Evolutionary conservation across 35 echinoderm and acorn worm species (phyloP).

Genomic region (Lytechinus variegatus): DNA sequence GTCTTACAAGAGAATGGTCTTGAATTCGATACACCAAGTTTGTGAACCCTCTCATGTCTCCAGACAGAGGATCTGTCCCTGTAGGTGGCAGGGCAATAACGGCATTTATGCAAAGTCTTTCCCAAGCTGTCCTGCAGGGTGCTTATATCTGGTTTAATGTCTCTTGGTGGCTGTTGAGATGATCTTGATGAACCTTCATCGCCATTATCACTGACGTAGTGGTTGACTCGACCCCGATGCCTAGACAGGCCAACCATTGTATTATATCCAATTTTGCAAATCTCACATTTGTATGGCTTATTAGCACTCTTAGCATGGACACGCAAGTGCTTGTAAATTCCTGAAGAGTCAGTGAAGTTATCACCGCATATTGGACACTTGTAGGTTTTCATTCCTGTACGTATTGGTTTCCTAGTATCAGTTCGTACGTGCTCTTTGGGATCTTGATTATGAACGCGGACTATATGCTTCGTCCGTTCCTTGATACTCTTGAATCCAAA

Average conservation of each 20-base stretch:
- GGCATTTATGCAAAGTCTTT: slow-evolving; percentile 22
- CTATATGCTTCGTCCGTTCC: slow-evolving; percentile 42
- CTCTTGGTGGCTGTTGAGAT: not conserved
- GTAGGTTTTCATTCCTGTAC: not conserved
- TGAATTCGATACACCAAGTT: slow-evolving; percentile 7
- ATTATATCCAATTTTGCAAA: slow-evolving; percentile 36
- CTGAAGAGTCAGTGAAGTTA: not conserved
- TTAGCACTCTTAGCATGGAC: slow-evolving; percentile 47
- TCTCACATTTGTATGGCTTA: slow-evolving; percentile 41
- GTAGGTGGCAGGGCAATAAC: not conserved
- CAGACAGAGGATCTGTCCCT: slow-evolving; percentile 15
- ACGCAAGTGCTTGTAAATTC: slow-evolving; percentile 38
- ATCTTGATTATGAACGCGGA: not conserved
- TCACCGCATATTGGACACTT: slow-evolving; percentile 22
- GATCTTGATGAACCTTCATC: not conserved
- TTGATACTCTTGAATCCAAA: slow-evolving; percentile 36
- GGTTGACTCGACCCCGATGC: slow-evolving; percentile 24
- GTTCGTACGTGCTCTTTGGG: not conserved
- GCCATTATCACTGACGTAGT: not conserved
- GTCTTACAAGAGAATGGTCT: slow-evolving; percentile 37
- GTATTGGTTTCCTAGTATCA: not conserved
- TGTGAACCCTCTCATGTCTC: slow-evolving; percentile 48
- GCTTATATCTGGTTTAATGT: not conserved
- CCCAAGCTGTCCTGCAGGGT: not conserved
- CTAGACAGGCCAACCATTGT: slow-evolving; percentile 29